Percentiles rank a stretch among this genome's conserved stretches.
phyloP scores from a whole-genome alignment of 37 sponge, comb jelly and placozoan species.

The Petrosia ficiformis region DNA sequence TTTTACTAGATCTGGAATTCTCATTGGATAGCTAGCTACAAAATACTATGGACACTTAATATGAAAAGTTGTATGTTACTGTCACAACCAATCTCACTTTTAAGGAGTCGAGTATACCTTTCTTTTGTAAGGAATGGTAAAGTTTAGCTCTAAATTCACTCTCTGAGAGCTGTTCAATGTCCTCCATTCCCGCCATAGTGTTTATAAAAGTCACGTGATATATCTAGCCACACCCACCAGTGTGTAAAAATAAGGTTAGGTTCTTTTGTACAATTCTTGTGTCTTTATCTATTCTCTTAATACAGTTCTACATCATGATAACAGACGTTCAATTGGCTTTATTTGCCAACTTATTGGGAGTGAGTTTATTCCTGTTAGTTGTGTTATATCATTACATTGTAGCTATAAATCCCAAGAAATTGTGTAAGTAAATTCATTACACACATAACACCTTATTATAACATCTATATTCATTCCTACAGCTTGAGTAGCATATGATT shows the following conservation, averaged over 20 bases:
- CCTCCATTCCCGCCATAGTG: neutral
- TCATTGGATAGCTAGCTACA: no score
- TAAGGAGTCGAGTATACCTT: conserved; percentile 60
- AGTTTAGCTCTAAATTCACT: conserved; percentile 59
- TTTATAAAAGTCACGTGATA: neutral
- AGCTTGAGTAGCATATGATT: no score
- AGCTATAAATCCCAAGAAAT: conserved; percentile 80
- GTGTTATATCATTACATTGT: conserved; percentile 91
- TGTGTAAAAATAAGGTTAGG: neutral
- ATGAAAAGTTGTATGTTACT: no score
- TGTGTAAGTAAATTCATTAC: neutral
- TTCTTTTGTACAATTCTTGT: neutral
- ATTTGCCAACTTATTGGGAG: conserved; percentile 91
- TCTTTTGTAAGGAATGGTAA: conserved; percentile 53
- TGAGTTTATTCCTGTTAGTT: conserved; percentile 85
- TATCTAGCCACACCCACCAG: neutral
- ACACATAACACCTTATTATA: neutral
- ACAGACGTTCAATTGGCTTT: conserved; percentile 90
- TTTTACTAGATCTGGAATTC: no score
- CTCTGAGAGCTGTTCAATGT: conserved; percentile 24
- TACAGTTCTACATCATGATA: conserved; percentile 57
- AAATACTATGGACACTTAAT: no score
- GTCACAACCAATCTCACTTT: conserved; percentile 42
- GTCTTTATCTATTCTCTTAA: neutral
- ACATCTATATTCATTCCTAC: no score